These are phyloP conservation scores for Trachelus tabidus DNA, from an alignment of 2,888 invertebrate species.

Conservation along the genomic window DNA sequence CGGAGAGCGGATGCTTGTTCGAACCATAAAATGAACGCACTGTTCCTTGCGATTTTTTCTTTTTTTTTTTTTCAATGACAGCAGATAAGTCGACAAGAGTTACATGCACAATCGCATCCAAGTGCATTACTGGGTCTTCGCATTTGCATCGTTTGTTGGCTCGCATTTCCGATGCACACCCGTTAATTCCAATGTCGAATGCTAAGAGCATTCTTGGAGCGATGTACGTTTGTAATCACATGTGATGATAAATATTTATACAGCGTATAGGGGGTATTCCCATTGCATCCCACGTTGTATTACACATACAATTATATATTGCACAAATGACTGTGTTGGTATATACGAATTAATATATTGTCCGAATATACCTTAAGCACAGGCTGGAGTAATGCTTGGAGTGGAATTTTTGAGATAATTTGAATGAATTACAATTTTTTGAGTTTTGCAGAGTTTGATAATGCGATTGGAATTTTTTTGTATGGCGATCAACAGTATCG, in stretches of 20 bases:
- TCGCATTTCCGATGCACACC: conserved; percentile 29
- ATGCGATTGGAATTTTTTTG: neutral
- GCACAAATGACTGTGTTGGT: neutral
- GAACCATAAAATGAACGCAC: neutral
- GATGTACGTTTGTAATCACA: neutral
- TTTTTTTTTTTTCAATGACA: neutral
- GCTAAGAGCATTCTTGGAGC: neutral
- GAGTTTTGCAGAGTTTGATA: neutral
- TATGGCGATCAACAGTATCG: neutral
- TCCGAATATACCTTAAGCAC: neutral
- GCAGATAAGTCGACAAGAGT: conserved; percentile 8
- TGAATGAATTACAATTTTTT: neutral
- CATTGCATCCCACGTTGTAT: neutral
- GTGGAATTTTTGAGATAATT: neutral
- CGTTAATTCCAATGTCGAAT: conserved; percentile 29
- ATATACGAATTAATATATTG: neutral
- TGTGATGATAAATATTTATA: neutral
- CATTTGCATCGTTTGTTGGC: conserved; percentile 38
- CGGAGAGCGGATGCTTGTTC: neutral
- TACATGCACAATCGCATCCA: conserved; percentile 3
- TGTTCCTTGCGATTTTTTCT: neutral
- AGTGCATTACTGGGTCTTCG: conserved; percentile 5
- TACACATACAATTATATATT: neutral
- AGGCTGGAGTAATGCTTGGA: neutral
- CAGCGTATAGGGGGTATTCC: neutral